Conservation (phyloP, 2,888 invertebrate species). For the Leptothorax acervorum region DNA sequence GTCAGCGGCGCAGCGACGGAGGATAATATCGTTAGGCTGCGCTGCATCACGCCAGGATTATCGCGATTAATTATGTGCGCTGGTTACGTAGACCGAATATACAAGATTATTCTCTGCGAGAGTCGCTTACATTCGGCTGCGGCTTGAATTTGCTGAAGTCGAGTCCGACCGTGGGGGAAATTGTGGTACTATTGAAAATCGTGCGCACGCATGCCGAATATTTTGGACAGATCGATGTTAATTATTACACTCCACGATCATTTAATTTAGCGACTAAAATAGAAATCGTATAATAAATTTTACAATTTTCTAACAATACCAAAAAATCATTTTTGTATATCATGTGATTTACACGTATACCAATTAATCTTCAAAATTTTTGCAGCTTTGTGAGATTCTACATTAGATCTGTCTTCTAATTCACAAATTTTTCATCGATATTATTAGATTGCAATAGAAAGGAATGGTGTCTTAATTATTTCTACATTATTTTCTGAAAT, state of each 20-base stretch:
- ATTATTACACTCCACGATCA: no score
- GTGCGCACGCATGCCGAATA: not conserved
- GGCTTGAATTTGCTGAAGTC: not conserved
- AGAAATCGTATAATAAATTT: not conserved
- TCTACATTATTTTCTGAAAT: not conserved
- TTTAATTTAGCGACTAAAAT: conserved; percentile 6
- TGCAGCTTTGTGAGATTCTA: not conserved
- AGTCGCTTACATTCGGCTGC: conserved; percentile 38
- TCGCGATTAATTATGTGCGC: conserved; percentile 71
- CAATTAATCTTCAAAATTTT: not conserved
- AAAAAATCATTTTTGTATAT: not conserved
- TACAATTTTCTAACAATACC: not conserved
- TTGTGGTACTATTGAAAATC: not conserved
- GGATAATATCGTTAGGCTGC: conserved; percentile 73
- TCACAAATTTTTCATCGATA: not conserved
- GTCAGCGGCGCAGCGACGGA: conserved; percentile 67
- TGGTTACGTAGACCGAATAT: conserved; percentile 66
- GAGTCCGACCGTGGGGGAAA: not conserved
- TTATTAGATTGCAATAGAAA: not conserved
- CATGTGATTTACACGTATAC: not conserved
- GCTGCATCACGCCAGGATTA: conserved; percentile 71
- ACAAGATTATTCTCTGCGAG: conserved; percentile 39
- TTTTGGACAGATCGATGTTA: not conserved
- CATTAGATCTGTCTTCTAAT: not conserved
- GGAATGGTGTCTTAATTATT: not conserved